These are phyloP conservation scores for Lasiommata megera DNA, from an alignment of 2,888 invertebrate genomes.

Conservation along the genomic window DNA sequence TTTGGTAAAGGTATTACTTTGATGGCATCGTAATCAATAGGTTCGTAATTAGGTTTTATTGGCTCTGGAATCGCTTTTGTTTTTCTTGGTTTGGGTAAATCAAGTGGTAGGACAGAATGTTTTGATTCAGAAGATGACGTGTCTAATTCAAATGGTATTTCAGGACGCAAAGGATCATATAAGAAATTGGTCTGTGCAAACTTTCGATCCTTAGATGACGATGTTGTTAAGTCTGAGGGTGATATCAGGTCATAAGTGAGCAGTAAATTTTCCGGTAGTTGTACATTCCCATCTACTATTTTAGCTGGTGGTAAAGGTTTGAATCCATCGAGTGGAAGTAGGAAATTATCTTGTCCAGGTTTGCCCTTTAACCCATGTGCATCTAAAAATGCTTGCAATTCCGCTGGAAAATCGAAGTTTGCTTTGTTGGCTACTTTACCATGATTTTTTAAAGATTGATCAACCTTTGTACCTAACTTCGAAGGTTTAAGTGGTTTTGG, in stretches of 20 bases:
- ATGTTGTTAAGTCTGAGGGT: constrained; percentile 45
- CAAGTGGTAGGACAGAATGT: constrained; percentile 56
- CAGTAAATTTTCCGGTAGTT: constrained; percentile 70
- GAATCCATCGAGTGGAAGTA: constrained; percentile 70
- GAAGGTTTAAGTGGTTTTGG: constrained; percentile 44
- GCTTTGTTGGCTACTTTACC: constrained; percentile 45
- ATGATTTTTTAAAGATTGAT: constrained; percentile 46
- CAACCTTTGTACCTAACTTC: constrained; percentile 43
- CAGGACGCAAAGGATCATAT: constrained; percentile 63
- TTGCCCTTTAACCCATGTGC: constrained; percentile 64
- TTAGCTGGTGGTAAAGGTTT: constrained; percentile 68
- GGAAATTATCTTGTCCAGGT: constrained; percentile 63
- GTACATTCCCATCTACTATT: constrained; percentile 61
- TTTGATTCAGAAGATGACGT: constrained; percentile 64
- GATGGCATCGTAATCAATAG: constrained; percentile 67
- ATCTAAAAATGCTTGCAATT: constrained; percentile 66
- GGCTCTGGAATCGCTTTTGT: constrained; percentile 45
- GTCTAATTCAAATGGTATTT: constrained; percentile 64
- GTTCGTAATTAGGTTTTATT: constrained; percentile 52
- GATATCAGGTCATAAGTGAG: constrained; percentile 67
- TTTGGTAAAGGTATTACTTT: constrained; percentile 70
- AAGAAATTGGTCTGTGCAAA: constrained; percentile 54
- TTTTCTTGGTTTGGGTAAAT: constrained; percentile 57
- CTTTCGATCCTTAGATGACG: constrained; percentile 39
- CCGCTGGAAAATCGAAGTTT: constrained; percentile 56